phyloP scores from a whole-genome alignment of 2,888 invertebrate genomes.

The Sussaba pulchella region DNA sequence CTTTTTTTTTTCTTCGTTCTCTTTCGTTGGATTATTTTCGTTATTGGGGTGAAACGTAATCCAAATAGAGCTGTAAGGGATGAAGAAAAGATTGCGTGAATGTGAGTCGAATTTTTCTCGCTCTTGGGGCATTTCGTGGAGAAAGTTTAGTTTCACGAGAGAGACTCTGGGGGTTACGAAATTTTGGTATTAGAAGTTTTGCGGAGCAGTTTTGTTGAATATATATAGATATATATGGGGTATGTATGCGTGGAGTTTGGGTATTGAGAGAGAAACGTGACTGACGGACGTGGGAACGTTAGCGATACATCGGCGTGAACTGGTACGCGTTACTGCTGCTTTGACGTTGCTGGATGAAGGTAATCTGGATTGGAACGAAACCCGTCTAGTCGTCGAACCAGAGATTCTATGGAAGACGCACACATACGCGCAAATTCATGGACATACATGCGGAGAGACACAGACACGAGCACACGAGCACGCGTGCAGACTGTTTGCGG shows the following conservation, averaged over 20 bases:
- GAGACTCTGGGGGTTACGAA: neutral
- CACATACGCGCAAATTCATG: no score
- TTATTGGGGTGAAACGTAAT: slow-evolving; percentile 49
- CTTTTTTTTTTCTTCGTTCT: slow-evolving; percentile 9
- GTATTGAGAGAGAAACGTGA: slow-evolving; percentile 54
- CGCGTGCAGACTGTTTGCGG: neutral
- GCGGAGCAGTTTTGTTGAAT: no score
- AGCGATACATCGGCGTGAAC: slow-evolving; percentile 50
- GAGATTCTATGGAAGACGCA: slow-evolving; percentile 1
- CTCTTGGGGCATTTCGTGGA: slow-evolving; percentile 34
- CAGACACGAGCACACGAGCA: no score
- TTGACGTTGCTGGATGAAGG: neutral
- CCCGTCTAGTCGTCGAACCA: slow-evolving; percentile 1
- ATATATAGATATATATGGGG: no score
- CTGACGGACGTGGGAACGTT: slow-evolving; percentile 63
- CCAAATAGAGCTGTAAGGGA: slow-evolving; percentile 54
- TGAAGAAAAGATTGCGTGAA: slow-evolving; percentile 49
- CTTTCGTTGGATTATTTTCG: slow-evolving; percentile 17
- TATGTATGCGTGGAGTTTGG: neutral
- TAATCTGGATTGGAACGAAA: slow-evolving; percentile 1
- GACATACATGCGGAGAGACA: neutral
- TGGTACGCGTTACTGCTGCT: slow-evolving; percentile 40
- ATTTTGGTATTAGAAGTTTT: no score
- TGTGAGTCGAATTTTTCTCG: slow-evolving; percentile 36
- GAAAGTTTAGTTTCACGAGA: slow-evolving; percentile 31